Base-by-base conservation (phyloP, 2,888 invertebrate species). In the Empis stercorea region DNA sequence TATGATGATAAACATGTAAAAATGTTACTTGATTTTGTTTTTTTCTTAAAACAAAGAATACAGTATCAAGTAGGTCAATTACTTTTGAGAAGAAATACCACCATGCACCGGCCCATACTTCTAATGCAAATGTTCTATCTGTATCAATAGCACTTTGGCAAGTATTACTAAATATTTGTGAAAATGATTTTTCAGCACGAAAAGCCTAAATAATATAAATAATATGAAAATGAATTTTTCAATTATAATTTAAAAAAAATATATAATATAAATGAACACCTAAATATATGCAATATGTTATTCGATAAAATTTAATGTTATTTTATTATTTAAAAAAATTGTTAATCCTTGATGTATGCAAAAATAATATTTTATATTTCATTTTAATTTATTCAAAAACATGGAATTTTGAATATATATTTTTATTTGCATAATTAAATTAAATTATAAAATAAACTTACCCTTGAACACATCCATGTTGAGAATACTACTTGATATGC, bases 1-100 rank as follows among this genome's bases (percentile, higher is more conserved):
- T 75, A 63, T 93, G 93, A 66, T 93, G 93, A 61, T 91, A 92
- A 13, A 93, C 80, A 61, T 93, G 93, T 15, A 94, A 75, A 62
- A 87, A 86, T 0, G 88, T 81, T 20, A 93, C 83, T 68, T 93
- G 93, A 47, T 80, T 81, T 58, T 87, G 82, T 68, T 93, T 93
- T 68, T 93, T 93, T 43, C 93, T 76, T 56, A 93, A 66, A 9
- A 93, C 87, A 62, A 93, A 93, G 72, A 94, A 93, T 17, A 88
- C 76, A 0, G 87, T 87, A 60, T 87, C 87, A 49, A 87, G 61
- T 0, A 87, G 73, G 60, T 87, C 87, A 2, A 84, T 73, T 44
- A 87, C 71, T 68, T 87, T 87, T 15, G 85, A 84, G 53, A 83
- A 75, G 62, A 84, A 86, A 62, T 87, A 87, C 75, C 81, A 84